Conservation (phyloP, 2,113 vertebrate species). For the Cynocephalus volans region DNA sequence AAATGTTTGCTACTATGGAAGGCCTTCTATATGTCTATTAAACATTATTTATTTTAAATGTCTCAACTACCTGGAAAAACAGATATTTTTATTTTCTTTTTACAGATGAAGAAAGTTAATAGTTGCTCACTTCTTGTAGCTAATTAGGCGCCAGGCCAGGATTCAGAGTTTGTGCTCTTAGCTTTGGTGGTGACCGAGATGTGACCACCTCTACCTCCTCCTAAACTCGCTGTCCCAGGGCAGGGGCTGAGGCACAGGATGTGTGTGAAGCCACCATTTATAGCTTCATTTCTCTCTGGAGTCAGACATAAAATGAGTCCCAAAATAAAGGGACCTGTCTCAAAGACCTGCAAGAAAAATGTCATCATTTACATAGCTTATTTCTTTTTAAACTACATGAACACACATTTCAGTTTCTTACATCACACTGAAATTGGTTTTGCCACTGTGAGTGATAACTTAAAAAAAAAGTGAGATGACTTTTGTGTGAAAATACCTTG, state of each 20-base stretch:
- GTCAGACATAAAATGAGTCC: conserved; percentile 12
- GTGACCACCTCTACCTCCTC: too few relatives aligned
- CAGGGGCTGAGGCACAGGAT: background rate
- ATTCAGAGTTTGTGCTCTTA: background rate
- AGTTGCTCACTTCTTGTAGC: background rate
- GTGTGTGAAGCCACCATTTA: background rate
- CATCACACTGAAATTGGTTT: conserved; percentile 21
- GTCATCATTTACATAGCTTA: background rate
- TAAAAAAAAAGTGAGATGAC: background rate
- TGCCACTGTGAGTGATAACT: background rate
- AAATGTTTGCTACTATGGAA: background rate
- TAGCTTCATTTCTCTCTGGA: background rate
- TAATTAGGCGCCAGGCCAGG: background rate
- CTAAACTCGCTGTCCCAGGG: background rate
- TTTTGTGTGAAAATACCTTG: conserved; percentile 22
- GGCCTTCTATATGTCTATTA: background rate
- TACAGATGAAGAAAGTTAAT: background rate
- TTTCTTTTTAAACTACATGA: conserved; percentile 30
- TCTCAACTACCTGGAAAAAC: background rate
- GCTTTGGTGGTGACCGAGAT: background rate
- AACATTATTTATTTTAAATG: background rate
- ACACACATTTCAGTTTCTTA: conserved; percentile 8
- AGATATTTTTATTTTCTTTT: background rate
- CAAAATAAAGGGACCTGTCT: background rate
- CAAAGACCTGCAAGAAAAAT: background rate